phyloP scores from a whole-genome alignment of 2,888 invertebrate genomes.

The Cryptosula pallasiana region DNA sequence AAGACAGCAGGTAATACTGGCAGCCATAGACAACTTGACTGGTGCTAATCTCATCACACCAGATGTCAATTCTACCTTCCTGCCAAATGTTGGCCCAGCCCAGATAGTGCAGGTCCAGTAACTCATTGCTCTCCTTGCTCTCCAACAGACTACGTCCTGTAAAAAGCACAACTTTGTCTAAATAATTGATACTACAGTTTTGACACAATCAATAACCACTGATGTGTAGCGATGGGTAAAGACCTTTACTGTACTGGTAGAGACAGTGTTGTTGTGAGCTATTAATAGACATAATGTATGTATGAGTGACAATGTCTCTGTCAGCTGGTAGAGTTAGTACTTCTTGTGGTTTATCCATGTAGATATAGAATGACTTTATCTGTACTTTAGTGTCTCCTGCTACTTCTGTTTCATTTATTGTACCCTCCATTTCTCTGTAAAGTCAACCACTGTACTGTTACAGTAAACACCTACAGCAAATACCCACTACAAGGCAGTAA shows the following conservation, averaged over 20 bases:
- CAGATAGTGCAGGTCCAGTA: neutral
- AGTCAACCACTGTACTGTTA: neutral
- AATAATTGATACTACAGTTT: no score
- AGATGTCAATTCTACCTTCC: constrained; percentile 41
- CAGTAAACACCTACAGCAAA: neutral
- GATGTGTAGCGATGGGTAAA: no score
- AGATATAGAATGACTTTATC: constrained; percentile 35
- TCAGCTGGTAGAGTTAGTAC: constrained; percentile 27
- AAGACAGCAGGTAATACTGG: constrained; percentile 46
- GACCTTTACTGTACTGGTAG: constrained; percentile 32
- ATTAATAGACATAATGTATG: constrained; percentile 38
- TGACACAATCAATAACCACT: no score
- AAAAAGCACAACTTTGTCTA: no score
- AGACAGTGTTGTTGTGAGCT: constrained; percentile 30
- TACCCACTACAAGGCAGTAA: no score
- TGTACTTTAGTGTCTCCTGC: constrained; percentile 26
- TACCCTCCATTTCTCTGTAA: constrained; percentile 30
- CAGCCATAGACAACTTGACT: constrained; percentile 37
- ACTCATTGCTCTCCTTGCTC: neutral
- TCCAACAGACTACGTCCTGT: no score
- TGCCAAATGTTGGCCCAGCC: constrained; percentile 43
- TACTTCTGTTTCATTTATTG: constrained; percentile 30
- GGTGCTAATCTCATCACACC: constrained; percentile 37
- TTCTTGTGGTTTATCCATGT: constrained; percentile 32
- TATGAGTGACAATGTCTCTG: constrained; percentile 29